Evolutionary conservation across 2,888 invertebrate species (phyloP), one percentile per base, ranked within the genome.

Genomic region (Trisateles emortualis): DNA sequence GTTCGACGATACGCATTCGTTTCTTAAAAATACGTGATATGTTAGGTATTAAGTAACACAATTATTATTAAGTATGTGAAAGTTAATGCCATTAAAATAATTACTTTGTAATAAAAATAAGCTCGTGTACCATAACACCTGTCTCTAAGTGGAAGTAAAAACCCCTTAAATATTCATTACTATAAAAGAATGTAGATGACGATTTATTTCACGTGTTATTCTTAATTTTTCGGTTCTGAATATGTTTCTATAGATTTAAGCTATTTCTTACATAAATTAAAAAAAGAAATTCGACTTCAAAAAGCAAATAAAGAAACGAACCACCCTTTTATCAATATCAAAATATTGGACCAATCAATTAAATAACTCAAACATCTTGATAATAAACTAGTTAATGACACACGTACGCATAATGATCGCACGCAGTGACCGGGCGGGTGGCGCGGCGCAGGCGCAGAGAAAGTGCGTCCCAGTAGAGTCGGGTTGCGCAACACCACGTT

Each of bases 401-500:
- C 33, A 40, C 17, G 14, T 36, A 33, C 30, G 19, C 14, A 30
- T 43, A 19, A 43, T 40, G 13, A 11, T 5, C 32, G n/a, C 3
- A 22, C 43, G 46, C 48, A 35, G 6, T 33, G 39, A 17, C 41
- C 14, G 19, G 17, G 29, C 26, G 38, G 42, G 30, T 29, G 13
- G 3, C n/a, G 40, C 13, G 29, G 19, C 41, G 45, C 22, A 3
- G 26, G 19, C 29, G 32, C 56, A 53, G 78, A 72, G 81, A 81
- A 81, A 80, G 81, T 68, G 59, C 70, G 75, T 75, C 79, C 76
- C 76, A 64, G 46, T 56, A 50, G 55, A 46, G 26, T 29, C 14
- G 46, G 56, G 59, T 80, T 81, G 72, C 76, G 78, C 71, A 80
- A 79, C 49, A 41, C 50, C 57, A 40, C 59, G 59, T 55, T 71